Evolutionary conservation across 2,113 vertebrate genomes (phyloP).

Genomic region (Atrichornis clamosus): DNA sequence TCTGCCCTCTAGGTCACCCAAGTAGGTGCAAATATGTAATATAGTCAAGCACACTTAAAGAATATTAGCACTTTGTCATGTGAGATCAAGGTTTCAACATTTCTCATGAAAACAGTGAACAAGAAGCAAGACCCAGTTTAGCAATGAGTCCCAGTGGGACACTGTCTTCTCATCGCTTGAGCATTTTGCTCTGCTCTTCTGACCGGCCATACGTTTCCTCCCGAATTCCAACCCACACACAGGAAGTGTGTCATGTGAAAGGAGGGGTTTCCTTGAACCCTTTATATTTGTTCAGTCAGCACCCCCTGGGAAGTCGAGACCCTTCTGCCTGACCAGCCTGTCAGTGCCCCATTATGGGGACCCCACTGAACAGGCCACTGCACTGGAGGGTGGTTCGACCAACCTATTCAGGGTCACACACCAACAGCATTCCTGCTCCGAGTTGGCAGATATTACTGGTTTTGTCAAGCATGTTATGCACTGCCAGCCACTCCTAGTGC

Average conservation of each 20-base stretch:
- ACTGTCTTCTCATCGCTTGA: background rate
- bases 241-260: background rate
- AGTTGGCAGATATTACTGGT: background rate
- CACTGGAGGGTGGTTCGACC: fast-evolving
- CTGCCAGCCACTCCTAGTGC: background rate
- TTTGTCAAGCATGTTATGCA: background rate
- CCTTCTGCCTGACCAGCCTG: background rate
- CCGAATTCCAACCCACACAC: background rate
- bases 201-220: background rate
- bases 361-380: background rate
- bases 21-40: background rate
- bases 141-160: background rate
- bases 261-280: background rate
- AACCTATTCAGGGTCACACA: background rate
- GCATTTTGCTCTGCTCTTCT: background rate
- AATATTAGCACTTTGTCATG: background rate
- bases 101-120: background rate
- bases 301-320: fast-evolving
- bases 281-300: background rate
- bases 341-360: background rate
- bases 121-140: background rate
- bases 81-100: background rate
- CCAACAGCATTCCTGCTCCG: background rate
- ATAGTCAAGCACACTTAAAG: background rate
- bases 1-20: background rate